Conservation (phyloP, 2,113 vertebrate species). For the Hemiscyllium ocellatum region DNA sequence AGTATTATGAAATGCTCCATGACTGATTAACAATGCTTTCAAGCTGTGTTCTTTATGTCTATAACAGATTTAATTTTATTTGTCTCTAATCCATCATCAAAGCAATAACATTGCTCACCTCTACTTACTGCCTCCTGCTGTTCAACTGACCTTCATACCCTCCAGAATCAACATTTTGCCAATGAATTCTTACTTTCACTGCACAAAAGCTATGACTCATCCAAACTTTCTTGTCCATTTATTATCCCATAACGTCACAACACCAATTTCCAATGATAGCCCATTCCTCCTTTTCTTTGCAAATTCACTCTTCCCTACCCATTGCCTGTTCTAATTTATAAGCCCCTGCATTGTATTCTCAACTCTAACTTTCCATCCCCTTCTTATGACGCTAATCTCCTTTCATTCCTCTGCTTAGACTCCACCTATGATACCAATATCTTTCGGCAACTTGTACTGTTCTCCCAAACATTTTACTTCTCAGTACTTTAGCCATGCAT, state of each 20-base stretch:
- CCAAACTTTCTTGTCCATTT: background rate
- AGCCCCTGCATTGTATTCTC: too few relatives aligned
- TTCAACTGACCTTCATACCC: background rate
- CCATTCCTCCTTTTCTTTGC: background rate
- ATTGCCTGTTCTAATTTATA: background rate
- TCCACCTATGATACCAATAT: background rate
- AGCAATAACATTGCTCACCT: background rate
- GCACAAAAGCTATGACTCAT: background rate
- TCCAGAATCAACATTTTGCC: background rate
- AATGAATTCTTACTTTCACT: background rate
- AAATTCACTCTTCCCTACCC: background rate
- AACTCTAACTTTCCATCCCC: background rate
- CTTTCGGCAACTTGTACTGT: background rate
- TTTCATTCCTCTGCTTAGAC: background rate
- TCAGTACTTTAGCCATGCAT: background rate
- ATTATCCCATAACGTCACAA: background rate
- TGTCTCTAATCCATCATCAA: background rate
- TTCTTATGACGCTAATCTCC: background rate
- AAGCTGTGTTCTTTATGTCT: background rate
- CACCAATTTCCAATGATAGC: background rate
- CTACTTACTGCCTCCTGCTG: background rate
- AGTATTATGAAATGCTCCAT: background rate
- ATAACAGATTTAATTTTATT: background rate
- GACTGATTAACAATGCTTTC: background rate
- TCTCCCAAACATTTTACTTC: background rate